Percentiles rank a stretch among this genome's conserved stretches.
These are phyloP conservation scores for Lonchura striata DNA, from an alignment of 2,113 vertebrate species.

Conservation along the genomic window DNA sequence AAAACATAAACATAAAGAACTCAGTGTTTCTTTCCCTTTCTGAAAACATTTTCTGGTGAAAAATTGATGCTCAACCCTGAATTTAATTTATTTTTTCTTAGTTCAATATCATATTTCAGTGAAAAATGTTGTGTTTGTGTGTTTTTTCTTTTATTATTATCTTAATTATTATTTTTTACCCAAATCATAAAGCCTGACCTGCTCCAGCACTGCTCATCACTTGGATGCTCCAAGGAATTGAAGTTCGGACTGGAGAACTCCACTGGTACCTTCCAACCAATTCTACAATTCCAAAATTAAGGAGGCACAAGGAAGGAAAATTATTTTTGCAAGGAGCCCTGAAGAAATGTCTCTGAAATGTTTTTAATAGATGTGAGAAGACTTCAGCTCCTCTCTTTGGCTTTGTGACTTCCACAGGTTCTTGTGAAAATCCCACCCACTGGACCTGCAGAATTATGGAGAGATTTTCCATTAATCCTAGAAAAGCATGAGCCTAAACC, in stretches of 20 bases:
- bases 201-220: not conserved
- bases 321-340: not conserved
- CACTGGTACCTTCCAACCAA: accelerated
- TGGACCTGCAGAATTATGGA: not conserved
- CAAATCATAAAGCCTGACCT: not conserved
- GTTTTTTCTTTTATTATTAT: not conserved
- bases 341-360: not conserved
- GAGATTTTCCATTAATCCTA: not conserved
- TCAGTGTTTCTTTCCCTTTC: not conserved
- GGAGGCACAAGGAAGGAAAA: not conserved
- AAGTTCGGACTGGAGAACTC: not conserved
- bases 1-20: not conserved
- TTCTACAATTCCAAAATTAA: not conserved
- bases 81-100: not conserved
- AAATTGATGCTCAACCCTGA: accelerated
- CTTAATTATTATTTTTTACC: not conserved
- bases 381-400: not conserved
- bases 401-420: not conserved
- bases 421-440: not conserved
- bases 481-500: not conserved
- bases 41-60: not conserved
- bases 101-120: not conserved
- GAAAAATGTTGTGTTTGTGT: not conserved
- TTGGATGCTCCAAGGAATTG: not conserved
- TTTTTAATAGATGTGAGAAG: not conserved